Conservation (phyloP, 2,797 vertebrate species). For the Alectoris magna region DNA sequence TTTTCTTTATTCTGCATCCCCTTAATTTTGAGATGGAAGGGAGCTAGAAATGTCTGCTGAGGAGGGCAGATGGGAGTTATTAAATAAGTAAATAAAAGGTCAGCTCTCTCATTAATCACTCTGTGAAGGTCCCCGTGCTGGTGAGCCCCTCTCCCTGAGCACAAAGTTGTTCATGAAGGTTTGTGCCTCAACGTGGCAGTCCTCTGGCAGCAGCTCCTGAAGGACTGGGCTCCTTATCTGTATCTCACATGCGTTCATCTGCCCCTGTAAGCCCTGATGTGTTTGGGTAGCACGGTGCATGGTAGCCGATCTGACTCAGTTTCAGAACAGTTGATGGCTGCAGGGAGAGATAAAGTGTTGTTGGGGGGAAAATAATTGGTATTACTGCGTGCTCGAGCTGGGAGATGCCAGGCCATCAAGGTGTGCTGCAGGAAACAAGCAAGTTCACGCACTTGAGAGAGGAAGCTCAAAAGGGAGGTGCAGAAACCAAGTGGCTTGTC, state of each 20-base stretch:
- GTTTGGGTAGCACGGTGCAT: not conserved
- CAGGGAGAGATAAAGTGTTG: not conserved
- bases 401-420: not conserved
- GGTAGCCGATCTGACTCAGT: accelerated
- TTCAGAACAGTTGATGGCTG: not conserved
- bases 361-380: not conserved
- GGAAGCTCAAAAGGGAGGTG: not conserved
- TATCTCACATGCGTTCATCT: not conserved
- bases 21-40: not conserved
- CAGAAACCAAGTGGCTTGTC: not conserved
- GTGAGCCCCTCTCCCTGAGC: not conserved
- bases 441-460: not conserved
- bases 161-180: accelerated
- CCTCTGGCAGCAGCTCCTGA: not conserved
- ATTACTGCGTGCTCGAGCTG: not conserved
- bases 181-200: accelerated
- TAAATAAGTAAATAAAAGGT: conserved; percentile 39
- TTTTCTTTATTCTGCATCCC: conserved; percentile 21
- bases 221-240: not conserved
- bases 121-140: not conserved
- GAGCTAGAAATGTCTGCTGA: not conserved
- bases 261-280: accelerated
- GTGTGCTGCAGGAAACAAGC: not conserved
- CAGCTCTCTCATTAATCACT: not conserved
- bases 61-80: conserved; percentile 39